Base-by-base conservation (phyloP, 2,113 vertebrate species). In the Taxidea taxus region DNA sequence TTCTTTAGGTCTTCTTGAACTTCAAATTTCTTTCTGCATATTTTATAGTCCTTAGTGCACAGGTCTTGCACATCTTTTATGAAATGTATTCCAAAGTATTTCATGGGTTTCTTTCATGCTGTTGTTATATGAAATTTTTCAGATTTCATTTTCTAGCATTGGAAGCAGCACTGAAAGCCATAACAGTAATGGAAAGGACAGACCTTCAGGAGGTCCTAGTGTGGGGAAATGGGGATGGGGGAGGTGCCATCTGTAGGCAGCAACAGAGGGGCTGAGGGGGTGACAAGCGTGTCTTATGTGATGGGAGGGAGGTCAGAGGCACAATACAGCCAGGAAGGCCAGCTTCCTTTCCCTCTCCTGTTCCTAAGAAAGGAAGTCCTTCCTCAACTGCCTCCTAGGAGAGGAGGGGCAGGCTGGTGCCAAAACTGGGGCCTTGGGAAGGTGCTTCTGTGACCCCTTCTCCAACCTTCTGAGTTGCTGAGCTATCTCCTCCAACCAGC, bases 1-100 rank as follows among this genome's bases (percentile, higher is more conserved):
- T 91, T 56, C 78, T 47, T 54, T 42, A 72, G 85, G 81, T 87
- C 66, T 92, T 64, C 64, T 66, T 64, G 60, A 87, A 72, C 78
- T 68, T 77, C 49, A 14, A 18, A 18, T 47, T 77, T 77, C 74
- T 82, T 25, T 68, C n/a, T 49, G 75, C 29, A 44, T 77, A 60
- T 82, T 83, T 83, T 83, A 11, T 62, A 77, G 60, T 56, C 81
- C 51, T 47, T 7, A 31, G 58, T 29, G 20, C 56, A 78, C 9
- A 56, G 27, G 1, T 58, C 37, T 72, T 70, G 21, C 16, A 42
- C 31, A n/a, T 62, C 11, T 51, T 88, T 68, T 62, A 2, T 54
- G 49, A 70, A 84, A 56, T 44, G 1, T 58, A 70, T 77, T 60
- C 29, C 34, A 15, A 90, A 90, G 34, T 92, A 90, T 49, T 88